Conservation (phyloP, 2,797 vertebrate genomes). For the Oreonectes daqikongensis region DNA sequence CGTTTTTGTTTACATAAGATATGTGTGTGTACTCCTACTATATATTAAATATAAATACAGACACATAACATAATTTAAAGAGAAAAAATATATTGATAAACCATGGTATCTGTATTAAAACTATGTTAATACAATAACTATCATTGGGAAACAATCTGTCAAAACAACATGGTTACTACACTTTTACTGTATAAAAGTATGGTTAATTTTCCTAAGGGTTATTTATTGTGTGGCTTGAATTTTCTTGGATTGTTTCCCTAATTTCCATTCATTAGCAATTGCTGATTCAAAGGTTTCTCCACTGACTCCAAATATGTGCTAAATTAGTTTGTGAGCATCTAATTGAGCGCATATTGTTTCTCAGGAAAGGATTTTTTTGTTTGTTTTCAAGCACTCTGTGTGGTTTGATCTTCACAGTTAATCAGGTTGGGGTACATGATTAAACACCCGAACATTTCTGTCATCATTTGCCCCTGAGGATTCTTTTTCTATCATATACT, state of each 20-base stretch:
- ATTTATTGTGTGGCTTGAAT: slow-evolving; percentile 25
- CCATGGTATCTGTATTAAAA: too few relatives aligned
- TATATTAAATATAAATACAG: too few relatives aligned
- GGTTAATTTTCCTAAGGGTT: not conserved
- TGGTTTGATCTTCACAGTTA: slow-evolving; percentile 67
- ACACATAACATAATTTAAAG: too few relatives aligned
- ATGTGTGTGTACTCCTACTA: too few relatives aligned
- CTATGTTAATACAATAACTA: too few relatives aligned
- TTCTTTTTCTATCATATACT: slow-evolving; percentile 28
- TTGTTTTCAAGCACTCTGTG: slow-evolving; percentile 52
- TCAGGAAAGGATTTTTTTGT: slow-evolving; percentile 21
- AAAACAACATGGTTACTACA: too few relatives aligned
- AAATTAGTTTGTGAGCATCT: slow-evolving; percentile 36
- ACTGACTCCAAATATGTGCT: not conserved
- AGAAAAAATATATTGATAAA: too few relatives aligned
- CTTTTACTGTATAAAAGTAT: too few relatives aligned
- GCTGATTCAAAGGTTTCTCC: slow-evolving; percentile 4
- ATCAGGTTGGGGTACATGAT: slow-evolving; percentile 63
- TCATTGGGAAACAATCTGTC: too few relatives aligned
- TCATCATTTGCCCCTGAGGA: slow-evolving; percentile 54
- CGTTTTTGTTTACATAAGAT: too few relatives aligned
- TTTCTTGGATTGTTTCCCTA: too few relatives aligned
- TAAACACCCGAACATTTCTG: slow-evolving; percentile 56
- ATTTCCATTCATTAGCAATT: not conserved
- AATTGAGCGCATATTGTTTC: slow-evolving; percentile 60